Percentiles rank a stretch among this genome's conserved stretches.
Evolutionary conservation across 2,888 invertebrate genomes (phyloP).

Genomic region (Fragum sueziense): DNA sequence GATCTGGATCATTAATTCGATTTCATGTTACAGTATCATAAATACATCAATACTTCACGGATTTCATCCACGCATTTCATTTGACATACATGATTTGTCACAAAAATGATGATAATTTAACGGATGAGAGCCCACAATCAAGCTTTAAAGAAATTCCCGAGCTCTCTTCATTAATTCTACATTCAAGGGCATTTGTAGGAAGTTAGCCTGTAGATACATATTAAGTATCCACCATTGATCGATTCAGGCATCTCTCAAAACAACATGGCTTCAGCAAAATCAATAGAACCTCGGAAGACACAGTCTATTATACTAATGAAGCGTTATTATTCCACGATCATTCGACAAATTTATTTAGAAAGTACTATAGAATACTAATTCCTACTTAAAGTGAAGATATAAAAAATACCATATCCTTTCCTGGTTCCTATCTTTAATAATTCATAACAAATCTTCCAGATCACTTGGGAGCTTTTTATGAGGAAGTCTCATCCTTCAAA

Average conservation of each 20-base stretch:
- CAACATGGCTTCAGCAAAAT: constrained; percentile 18
- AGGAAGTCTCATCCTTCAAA: constrained; percentile 11
- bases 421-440: constrained; percentile 12
- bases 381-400: constrained; percentile 12
- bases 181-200: background rate
- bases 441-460: constrained; percentile 10
- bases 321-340: constrained; percentile 20
- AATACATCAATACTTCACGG: no score
- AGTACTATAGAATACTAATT: constrained; percentile 2
- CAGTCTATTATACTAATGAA: constrained; percentile 15
- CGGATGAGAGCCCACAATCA: no score
- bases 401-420: background rate
- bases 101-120: no score
- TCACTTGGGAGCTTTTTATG: constrained; percentile 16
- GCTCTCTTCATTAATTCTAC: background rate
- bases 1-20: no score
- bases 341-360: constrained; percentile 19
- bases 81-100: no score
- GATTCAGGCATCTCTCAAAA: constrained; percentile 1
- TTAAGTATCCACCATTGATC: constrained; percentile 11
- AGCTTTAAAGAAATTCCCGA: background rate
- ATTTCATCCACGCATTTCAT: no score
- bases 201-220: constrained; percentile 2
- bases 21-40: no score
- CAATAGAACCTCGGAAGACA: constrained; percentile 6